Conservation (phyloP, 2,113 vertebrate genomes). For the Hippocampus guttulatus region DNA sequence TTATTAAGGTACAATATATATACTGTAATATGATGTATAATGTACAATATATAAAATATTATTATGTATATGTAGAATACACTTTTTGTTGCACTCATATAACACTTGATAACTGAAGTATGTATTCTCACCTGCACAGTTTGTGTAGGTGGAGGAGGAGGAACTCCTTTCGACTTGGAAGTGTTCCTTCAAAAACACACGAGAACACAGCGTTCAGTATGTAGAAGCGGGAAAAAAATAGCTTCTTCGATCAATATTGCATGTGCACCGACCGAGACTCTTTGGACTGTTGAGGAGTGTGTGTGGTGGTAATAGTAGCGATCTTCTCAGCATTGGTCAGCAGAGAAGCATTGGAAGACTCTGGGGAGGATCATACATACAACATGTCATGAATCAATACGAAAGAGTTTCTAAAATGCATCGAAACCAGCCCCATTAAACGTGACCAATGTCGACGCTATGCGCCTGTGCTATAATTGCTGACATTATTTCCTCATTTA, state of each 20-base stretch:
- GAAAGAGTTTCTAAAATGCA: not conserved
- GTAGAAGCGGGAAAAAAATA: not conserved
- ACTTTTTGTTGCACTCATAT: not conserved
- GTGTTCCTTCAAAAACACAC: constrained; percentile 75
- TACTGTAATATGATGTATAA: no score
- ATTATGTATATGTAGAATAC: no score
- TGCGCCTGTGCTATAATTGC: constrained; percentile 12
- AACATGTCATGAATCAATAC: not conserved
- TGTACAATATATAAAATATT: no score
- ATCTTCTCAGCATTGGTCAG: constrained; percentile 97
- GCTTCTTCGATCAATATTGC: not conserved
- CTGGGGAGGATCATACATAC: constrained; percentile 59
- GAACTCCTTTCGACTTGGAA: constrained; percentile 87
- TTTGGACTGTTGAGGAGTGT: constrained; percentile 79
- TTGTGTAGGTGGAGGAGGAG: constrained; percentile 65
- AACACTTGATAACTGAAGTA: not conserved
- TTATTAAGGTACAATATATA: no score
- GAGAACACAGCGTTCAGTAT: not conserved
- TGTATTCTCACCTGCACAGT: constrained; percentile 55
- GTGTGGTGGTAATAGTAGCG: constrained; percentile 94
- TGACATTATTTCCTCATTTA: constrained; percentile 16
- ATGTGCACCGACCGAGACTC: constrained; percentile 79
- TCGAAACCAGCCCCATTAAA: not conserved
- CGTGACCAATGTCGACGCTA: constrained; percentile 1
- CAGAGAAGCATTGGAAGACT: constrained; percentile 92